Base-by-base conservation (phyloP, 1,140 invertebrate genomes). In the Idris sp. region DNA sequence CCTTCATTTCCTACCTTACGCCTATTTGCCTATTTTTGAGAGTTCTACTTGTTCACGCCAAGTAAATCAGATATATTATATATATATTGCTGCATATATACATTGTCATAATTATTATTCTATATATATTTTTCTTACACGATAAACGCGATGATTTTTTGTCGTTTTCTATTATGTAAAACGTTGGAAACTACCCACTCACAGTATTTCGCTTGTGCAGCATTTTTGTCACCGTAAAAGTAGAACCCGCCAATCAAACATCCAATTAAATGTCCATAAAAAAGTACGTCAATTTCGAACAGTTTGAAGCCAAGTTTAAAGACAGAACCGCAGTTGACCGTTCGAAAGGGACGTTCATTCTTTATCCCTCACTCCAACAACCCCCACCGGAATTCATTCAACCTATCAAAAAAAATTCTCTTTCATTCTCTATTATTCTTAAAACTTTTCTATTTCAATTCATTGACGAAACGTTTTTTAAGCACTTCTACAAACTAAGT, bases 191-290 rank as follows among this genome's bases (percentile, higher is more conserved):
- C 54, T 84, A 58, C 80, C 81, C 79, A 83, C 84, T 86, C 86
- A 87, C 83, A 86, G 86, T 87, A 87, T 85, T 78, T 87, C 83
- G 86, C 86, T 87, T 87, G 77, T 87, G 86, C 86, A 87, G 86
- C 85, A 81, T 87, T 87, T 86, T 82, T 82, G n/a, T 78, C 80
- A 86, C 79, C 76, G 82, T 86, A 86, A 87, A 82, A 83, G 84
- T 86, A 86, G 85, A 84, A 86, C 83, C 83, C 71, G 73, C 76
- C 80, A 83, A 83, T 81, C 81, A 78, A 65, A 77, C 80, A 72
- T 80, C 73, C 58, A 43, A 68, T 74, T 54, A 40, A 79, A 79
- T 72, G 48, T 16, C 28, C 31, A 4, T 2, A 40, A 80, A 72
- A 76, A 53, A 68, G n/a, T n/a, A n/a, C n/a, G n/a, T n/a, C n/a